Base-by-base conservation (phyloP, 2,113 vertebrate genomes). In the Gnathonemus longibarbis region DNA sequence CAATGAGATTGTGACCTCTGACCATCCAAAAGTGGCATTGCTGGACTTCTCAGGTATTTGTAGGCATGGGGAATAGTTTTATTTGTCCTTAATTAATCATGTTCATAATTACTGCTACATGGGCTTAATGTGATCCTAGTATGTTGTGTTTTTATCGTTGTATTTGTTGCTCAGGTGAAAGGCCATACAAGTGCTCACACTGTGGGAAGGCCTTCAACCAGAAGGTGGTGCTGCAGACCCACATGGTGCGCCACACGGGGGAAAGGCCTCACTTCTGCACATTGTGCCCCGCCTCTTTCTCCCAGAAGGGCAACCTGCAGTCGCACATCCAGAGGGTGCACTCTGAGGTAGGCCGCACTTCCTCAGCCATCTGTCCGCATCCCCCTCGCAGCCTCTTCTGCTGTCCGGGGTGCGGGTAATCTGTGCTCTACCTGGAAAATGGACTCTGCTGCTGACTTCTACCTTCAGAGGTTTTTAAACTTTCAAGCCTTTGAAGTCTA, bases 191-290 rank as follows among this genome's bases (percentile, higher is more conserved):
- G 88, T 99, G 98, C 92, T 92, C 94, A 1, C 96, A 98, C 70
- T 99, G 98, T 74, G 96, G 97, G 49, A 99, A 99, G 93, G 97
- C 98, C 74, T 99, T 99, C 94, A 99, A 99, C 97, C 98, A 99
- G 97, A 99, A 99, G 96, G 98, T 98, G 94, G 98, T 98, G 48
- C 95, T 99, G 94, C 98, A 99, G 95, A 99, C 98, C 27, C 98
- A 99, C 93, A 99, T 99, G 98, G 96, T 98, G 90, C 97, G 98
- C 91, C 98, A 99, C 92, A 99, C 98, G 0, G 98, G 98, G 10
- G 98, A 99, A 94, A 99, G 99, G 92, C 98, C 98, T 15, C 98
- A 99, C 10, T 96, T 98, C 93, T 99, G 98, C 95, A 96, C 97
- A 93, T 97, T 98, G 89, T 99, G 98, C 93, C 98, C 98, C 0